Evolutionary conservation across 1,140 invertebrate species (phyloP).

Genomic region (Thrips palmi): DNA sequence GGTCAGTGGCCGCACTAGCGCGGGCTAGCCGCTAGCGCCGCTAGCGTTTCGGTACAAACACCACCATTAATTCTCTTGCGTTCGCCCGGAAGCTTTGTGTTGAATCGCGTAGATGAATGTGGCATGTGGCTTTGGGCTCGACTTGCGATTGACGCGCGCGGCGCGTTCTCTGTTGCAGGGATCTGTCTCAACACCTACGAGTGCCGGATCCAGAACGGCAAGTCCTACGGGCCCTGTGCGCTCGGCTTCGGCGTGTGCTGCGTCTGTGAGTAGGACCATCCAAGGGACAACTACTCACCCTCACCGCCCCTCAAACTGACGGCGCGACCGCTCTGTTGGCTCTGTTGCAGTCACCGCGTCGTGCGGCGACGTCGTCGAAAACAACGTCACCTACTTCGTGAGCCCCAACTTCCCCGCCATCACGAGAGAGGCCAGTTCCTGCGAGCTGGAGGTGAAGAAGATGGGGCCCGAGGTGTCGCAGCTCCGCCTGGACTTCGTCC

Average conservation of each 20-base stretch:
- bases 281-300: background rate
- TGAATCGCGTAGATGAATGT: no score
- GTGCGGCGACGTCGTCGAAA: constrained; percentile 52
- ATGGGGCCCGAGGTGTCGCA: constrained; percentile 55
- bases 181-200: constrained; percentile 67
- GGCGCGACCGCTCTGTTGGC: constrained; percentile 8
- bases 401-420: constrained; percentile 65
- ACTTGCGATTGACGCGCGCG: constrained; percentile 7
- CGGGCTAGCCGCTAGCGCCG: background rate
- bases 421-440: constrained; percentile 39
- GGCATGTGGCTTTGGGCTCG: no score
- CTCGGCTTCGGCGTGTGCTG: constrained; percentile 77
- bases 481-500: constrained; percentile 55
- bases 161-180: constrained; percentile 26
- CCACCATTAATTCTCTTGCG: background rate
- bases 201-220: constrained; percentile 55
- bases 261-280: constrained; percentile 46
- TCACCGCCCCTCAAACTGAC: no score
- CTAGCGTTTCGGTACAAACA: background rate
- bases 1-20: constrained; percentile 19
- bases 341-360: constrained; percentile 44
- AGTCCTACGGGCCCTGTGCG: constrained; percentile 55
- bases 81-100: background rate
- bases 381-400: constrained; percentile 71
- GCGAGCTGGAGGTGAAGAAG: constrained; percentile 45